Evolutionary conservation across 2,888 invertebrate species (phyloP).

Genomic region (Griposia aprilina): DNA sequence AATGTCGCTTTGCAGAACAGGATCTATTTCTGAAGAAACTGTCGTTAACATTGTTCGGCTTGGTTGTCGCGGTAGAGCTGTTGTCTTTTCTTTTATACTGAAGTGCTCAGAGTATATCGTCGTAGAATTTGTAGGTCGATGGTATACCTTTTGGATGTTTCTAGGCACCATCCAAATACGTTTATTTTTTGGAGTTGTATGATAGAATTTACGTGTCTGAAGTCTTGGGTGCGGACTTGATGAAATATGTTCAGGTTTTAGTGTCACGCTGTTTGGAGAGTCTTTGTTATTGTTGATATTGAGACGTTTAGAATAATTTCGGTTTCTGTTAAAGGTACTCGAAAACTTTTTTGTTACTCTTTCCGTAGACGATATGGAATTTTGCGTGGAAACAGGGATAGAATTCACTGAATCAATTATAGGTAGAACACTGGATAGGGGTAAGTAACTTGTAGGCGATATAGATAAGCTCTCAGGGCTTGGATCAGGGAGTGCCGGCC

Average conservation of each 20-base stretch:
- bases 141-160: slow-evolving; percentile 77
- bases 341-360: slow-evolving; percentile 75
- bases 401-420: slow-evolving; percentile 70
- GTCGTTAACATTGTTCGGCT: slow-evolving; percentile 82
- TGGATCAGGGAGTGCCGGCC: slow-evolving; percentile 65
- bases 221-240: slow-evolving; percentile 75
- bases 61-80: slow-evolving; percentile 70
- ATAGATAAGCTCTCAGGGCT: slow-evolving; percentile 72
- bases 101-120: slow-evolving; percentile 87
- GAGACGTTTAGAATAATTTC: slow-evolving; percentile 84
- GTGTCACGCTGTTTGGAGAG: slow-evolving; percentile 84
- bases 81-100: slow-evolving; percentile 81
- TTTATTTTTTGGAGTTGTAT: slow-evolving; percentile 83
- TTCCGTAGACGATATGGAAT: slow-evolving; percentile 77
- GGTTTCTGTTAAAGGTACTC: slow-evolving; percentile 78
- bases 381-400: slow-evolving; percentile 78
- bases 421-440: slow-evolving; percentile 74
- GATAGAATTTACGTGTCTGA: slow-evolving; percentile 82
- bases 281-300: slow-evolving; percentile 81
- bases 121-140: slow-evolving; percentile 77
- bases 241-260: slow-evolving; percentile 72
- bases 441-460: slow-evolving; percentile 71
- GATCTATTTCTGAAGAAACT: slow-evolving; percentile 87
- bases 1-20: slow-evolving; percentile 84
- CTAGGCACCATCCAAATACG: slow-evolving; percentile 87